These are phyloP conservation scores for Hexactinellida sp. DNA, from an alignment of 37 sponge, comb jelly and placozoan genomes.

Conservation along the genomic window DNA sequence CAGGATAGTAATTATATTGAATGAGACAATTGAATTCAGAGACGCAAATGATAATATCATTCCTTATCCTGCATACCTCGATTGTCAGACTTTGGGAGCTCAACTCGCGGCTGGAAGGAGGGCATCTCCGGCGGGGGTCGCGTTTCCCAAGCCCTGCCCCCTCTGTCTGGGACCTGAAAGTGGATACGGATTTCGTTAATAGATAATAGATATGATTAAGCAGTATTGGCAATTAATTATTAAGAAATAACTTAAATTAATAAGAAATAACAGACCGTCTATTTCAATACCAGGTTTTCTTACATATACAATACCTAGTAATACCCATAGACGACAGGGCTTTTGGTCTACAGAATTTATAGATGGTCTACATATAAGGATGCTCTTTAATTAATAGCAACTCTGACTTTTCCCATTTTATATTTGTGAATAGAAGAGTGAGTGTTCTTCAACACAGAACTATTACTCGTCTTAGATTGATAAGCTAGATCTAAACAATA, in stretches of 20 bases:
- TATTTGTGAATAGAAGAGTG: conserved; percentile 28
- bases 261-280: not conserved
- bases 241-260: not conserved
- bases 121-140: conserved; percentile 88
- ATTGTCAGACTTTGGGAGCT: conserved; percentile 36
- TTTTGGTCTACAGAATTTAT: no score
- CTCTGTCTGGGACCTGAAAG: conserved; percentile 63
- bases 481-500: conserved; percentile 29
- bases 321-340: no score
- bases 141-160: conserved; percentile 77
- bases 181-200: not conserved
- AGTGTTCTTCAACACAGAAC: conserved; percentile 5
- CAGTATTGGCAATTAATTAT: not conserved
- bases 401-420: conserved; percentile 13
- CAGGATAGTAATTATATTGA: not conserved
- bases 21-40: not conserved
- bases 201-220: not conserved
- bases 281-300: no score
- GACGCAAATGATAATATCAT: not conserved
- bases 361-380: no score
- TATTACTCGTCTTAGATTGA: conserved; percentile 40
- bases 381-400: no score
- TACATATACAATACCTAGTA: no score
- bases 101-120: conserved; percentile 50
- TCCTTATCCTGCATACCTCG: conserved; percentile 21